Evolutionary conservation across 2,113 vertebrate genomes (phyloP).

Genomic region (Talpa occidentalis): DNA sequence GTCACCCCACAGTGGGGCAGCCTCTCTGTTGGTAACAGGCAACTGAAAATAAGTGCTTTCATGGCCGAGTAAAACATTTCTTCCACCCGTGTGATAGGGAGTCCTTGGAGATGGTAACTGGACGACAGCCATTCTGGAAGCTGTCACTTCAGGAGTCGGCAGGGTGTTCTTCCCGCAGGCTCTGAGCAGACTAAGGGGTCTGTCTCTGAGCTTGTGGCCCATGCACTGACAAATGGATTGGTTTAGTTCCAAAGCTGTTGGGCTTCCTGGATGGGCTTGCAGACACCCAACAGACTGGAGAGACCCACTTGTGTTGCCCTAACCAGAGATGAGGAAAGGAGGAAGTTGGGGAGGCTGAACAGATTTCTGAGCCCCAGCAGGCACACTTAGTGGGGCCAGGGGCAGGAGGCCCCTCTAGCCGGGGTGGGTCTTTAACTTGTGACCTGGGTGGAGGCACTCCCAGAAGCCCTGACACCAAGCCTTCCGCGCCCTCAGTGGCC

Average conservation of each 20-base stretch:
- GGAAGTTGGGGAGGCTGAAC: background rate
- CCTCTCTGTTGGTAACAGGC: background rate
- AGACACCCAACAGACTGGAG: background rate
- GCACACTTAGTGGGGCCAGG: background rate
- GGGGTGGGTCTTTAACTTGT: no score
- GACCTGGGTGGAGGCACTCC: no score
- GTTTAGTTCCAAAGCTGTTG: background rate
- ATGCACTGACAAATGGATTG: no score
- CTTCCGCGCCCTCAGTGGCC: background rate
- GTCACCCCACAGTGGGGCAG: fast-evolving
- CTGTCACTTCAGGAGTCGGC: fast-evolving
- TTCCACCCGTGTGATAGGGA: fast-evolving
- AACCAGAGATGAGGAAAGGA: fast-evolving
- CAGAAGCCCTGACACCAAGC: background rate
- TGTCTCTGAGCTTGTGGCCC: background rate
- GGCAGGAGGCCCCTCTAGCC: background rate
- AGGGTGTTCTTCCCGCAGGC: fast-evolving
- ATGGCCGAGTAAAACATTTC: background rate
- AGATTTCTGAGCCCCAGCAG: background rate
- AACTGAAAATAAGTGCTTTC: background rate
- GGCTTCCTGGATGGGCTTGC: background rate
- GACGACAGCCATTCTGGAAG: background rate
- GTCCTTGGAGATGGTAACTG: background rate
- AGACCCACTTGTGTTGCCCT: no score
- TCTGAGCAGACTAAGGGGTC: background rate